These are phyloP conservation scores for Piliocolobus tephrosceles DNA, from an alignment of 2,113 vertebrate species.

Conservation along the genomic window DNA sequence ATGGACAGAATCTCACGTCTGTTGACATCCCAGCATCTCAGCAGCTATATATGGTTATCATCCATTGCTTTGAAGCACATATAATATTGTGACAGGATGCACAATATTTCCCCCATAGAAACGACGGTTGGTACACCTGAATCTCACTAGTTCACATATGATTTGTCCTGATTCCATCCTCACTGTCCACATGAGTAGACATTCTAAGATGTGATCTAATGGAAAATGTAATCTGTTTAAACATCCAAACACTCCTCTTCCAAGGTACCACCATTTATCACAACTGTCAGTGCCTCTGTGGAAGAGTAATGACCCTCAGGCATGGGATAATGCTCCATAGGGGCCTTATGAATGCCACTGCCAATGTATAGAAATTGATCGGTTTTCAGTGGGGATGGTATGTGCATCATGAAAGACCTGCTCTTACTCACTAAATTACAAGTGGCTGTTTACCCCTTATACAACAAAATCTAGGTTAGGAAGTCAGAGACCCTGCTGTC, in stretches of 20 bases:
- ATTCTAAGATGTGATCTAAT: constrained; percentile 80
- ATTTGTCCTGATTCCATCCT: constrained; percentile 75
- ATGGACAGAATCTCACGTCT: constrained; percentile 82
- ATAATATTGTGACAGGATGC: constrained; percentile 69
- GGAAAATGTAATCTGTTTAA: constrained; percentile 85
- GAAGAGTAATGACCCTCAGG: constrained; percentile 83
- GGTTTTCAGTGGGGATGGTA: constrained; percentile 65
- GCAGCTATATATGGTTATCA: constrained; percentile 78
- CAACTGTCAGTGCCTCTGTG: constrained; percentile 82
- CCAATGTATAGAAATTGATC: constrained; percentile 78
- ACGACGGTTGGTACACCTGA: constrained; percentile 63
- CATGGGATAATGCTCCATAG: constrained; percentile 74
- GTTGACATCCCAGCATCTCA: constrained; percentile 79
- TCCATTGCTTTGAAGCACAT: constrained; percentile 73
- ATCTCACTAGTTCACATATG: constrained; percentile 69
- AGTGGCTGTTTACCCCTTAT: constrained; percentile 73
- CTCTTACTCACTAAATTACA: constrained; percentile 72
- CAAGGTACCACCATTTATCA: constrained; percentile 84
- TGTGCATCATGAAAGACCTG: constrained; percentile 67
- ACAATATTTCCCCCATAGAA: constrained; percentile 66
- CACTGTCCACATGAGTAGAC: constrained; percentile 74
- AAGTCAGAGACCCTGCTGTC: constrained; percentile 72
- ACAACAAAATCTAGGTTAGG: constrained; percentile 70
- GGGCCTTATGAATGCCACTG: constrained; percentile 80
- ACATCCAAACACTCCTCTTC: constrained; percentile 84